phyloP scores from a whole-genome alignment of 2,113 vertebrate genomes.

The Tricholaema leucomelas region DNA sequence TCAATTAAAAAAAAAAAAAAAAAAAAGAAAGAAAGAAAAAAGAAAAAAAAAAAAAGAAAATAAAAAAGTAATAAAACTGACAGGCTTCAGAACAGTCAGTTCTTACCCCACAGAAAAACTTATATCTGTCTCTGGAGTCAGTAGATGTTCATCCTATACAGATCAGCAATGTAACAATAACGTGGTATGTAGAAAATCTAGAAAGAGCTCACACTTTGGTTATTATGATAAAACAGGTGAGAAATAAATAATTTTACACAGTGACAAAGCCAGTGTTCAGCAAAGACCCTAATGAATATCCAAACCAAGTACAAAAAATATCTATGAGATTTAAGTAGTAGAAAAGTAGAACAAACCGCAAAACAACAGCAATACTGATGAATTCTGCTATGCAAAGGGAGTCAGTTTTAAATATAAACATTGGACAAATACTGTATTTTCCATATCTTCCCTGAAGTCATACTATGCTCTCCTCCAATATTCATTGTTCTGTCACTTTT shows the following conservation, averaged over 20 bases:
- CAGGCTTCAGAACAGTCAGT: conserved; percentile 59
- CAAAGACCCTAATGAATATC: neutral
- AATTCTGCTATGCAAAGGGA: neutral
- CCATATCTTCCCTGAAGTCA: neutral
- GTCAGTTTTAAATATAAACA: neutral
- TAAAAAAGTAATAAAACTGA: conserved; percentile 39
- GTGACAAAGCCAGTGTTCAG: neutral
- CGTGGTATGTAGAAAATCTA: neutral
- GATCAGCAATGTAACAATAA: neutral
- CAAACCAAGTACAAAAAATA: neutral
- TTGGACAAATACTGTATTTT: neutral
- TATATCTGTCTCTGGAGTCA: conserved; percentile 2
- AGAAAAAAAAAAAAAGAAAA: neutral
- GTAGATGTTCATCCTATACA: neutral
- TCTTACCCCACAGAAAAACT: conserved; percentile 48
- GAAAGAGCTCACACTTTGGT: neutral
- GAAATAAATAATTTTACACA: neutral
- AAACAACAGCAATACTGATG: neutral
- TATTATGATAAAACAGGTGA: neutral
- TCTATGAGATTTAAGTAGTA: neutral
- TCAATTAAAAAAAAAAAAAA: neutral
- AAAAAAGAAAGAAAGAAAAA: neutral
- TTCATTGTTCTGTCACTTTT: neutral
- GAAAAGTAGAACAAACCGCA: neutral
- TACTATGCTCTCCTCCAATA: neutral